Base-by-base conservation (phyloP, 2,888 invertebrate genomes). In the Metacarcinus magister region DNA sequence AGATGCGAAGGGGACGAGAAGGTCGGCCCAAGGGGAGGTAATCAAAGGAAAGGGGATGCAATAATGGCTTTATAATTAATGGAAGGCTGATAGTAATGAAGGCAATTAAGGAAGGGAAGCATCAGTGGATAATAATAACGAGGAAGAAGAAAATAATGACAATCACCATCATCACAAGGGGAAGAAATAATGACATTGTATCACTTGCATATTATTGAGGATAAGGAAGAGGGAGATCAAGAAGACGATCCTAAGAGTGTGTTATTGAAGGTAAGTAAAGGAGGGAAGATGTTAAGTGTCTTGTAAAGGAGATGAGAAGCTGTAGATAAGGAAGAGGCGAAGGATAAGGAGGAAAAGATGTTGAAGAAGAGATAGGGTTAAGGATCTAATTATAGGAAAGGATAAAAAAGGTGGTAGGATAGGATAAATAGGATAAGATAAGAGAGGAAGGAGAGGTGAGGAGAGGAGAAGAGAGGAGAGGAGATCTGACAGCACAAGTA, bases 21-120 rank as follows among this genome's bases (percentile, higher is more conserved):
- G 82, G 82, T n/a, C 32, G 32, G 5, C 28, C 32, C 82, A 28
- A 32, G 82, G 32, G 10, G n/a, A 82, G 82, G 82, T 5, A 82
- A 82, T 82, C 82, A 82, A 32, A 32, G 32, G 82, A 32, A 32
- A 32, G 32, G 32, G 82, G 82, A 82, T 4, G 82, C 82, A 82
- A 82, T 82, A 32, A 82, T 32, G 32, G 4, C 82, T 82, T 82
- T 82, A 82, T 32, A 82, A 82, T 82, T 82, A 82, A 28, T 32
- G 82, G 82, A 32, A 82, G 82, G 32, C 82, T 82, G 82, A 82
- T 82, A 28, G 32, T 82, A 82, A 82, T 82, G 28, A 82, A 82
- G 82, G 82, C 32, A 82, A 82, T 82, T 82, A 82, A 28, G 32
- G 82, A 32, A 82, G 82, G 82, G 82, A 32, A 32, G 10, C 32